Conservation (phyloP, 2,113 vertebrate genomes). For the Chascanopsetta lugubris region DNA sequence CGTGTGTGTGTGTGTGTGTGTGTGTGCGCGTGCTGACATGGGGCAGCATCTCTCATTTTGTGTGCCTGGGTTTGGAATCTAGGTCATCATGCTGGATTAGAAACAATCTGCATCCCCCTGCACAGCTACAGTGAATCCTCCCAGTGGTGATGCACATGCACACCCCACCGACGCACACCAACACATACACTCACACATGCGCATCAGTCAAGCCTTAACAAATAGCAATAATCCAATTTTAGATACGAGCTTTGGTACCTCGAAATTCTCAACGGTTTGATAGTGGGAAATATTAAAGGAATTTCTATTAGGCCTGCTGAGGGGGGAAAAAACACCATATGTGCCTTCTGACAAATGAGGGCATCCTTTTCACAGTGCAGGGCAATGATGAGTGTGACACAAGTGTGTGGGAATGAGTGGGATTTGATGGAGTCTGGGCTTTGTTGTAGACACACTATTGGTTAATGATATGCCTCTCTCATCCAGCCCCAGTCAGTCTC, state of each 20-base stretch:
- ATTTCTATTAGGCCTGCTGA: conserved; percentile 51
- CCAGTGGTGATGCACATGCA: conserved; percentile 35
- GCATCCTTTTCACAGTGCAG: conserved; percentile 41
- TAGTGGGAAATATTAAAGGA: conserved; percentile 52
- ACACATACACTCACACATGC: background rate
- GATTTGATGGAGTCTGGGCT: conserved; percentile 67
- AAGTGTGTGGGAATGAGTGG: conserved; percentile 63
- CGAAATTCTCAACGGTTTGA: conserved; percentile 52
- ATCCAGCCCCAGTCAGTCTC: conserved; percentile 47
- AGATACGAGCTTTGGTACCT: conserved; percentile 46
- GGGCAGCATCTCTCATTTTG: conserved; percentile 34
- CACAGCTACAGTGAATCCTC: conserved; percentile 59
- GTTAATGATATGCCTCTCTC: conserved; percentile 73
- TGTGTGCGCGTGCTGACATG: too few species aligned
- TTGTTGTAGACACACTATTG: conserved; percentile 71
- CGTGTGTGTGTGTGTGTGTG: too few species aligned
- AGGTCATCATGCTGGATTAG: conserved; percentile 73
- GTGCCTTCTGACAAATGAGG: conserved; percentile 57
- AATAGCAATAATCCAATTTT: conserved; percentile 59
- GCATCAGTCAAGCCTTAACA: conserved; percentile 38
- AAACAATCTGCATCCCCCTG: conserved; percentile 69
- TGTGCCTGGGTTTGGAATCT: conserved; percentile 63
- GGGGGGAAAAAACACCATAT: conserved; percentile 46
- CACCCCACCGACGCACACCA: conserved; percentile 25
- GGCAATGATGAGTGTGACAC: conserved; percentile 60